These are phyloP conservation scores for Scaptomyza flava DNA, from an alignment of 2,888 invertebrate genomes.

Conservation along the genomic window DNA sequence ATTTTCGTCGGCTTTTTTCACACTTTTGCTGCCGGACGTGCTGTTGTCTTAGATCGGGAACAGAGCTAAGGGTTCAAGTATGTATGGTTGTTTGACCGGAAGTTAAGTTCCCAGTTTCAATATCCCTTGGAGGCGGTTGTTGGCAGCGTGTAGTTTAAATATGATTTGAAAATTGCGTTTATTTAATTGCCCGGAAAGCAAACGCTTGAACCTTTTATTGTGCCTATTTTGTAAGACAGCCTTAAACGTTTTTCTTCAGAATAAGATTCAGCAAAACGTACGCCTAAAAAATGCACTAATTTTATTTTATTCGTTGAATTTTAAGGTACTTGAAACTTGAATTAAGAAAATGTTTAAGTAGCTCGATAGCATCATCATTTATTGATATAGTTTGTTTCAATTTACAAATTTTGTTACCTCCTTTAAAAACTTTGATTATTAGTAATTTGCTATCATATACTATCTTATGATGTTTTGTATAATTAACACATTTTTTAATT, in stretches of 20 bases:
- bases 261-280: conserved; percentile 53
- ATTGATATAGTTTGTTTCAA: too few species aligned
- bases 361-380: too few species aligned
- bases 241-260: conserved; percentile 52
- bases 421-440: too few species aligned
- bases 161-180: conserved; percentile 78
- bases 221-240: conserved; percentile 17
- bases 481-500: too few species aligned
- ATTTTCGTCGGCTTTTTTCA: conserved; percentile 72
- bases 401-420: too few species aligned
- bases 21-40: conserved; percentile 67
- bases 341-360: too few species aligned
- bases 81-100: conserved; percentile 61
- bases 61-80: conserved; percentile 63
- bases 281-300: conserved; percentile 40
- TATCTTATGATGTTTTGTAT: too few species aligned
- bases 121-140: conserved; percentile 10
- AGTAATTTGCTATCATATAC: too few species aligned
- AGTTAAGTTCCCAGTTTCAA: conserved; percentile 46
- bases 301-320: neutral
- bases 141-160: conserved; percentile 65
- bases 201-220: conserved; percentile 44
- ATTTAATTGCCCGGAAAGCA: conserved; percentile 76
- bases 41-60: conserved; percentile 35
- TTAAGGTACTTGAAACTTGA: too few species aligned